Evolutionary conservation across 2,888 invertebrate genomes (phyloP), one percentile per base, ranked within the genome.

Genomic region (Nezara viridula): DNA sequence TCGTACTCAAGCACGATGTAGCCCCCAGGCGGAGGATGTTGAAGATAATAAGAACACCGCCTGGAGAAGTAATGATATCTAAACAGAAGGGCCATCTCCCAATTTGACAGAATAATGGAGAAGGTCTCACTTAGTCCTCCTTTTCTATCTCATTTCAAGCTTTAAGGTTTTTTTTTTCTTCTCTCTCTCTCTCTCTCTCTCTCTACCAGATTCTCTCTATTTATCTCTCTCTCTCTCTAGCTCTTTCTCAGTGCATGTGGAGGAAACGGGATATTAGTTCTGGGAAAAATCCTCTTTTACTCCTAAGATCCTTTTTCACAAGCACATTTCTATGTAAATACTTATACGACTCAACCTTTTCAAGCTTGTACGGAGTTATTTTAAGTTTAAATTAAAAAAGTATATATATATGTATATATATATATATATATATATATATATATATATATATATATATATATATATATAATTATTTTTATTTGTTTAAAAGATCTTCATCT

Each of bases 321-420:
- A n/a, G n/a, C n/a, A 55, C n/a, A 55, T 55, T n/a, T 55, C 55
- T n/a, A 55, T n/a, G 55, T 55, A 55, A 55, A 55, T 55, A 55
- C 55, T n/a, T 55, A 55, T n/a, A n/a, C 55, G 3, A 1, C 1
- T 10, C n/a, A 12, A 55, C 9, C 10, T 52, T 55, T 55, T 12
- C 55, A 55, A 1, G 10, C 55, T n/a, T 10, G 24, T 55, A n/a
- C n/a, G n/a, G n/a, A 24, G n/a, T n/a, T 52, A 52, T 24, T 52
- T 52, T 50, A 19, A 21, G 7, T 21, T 50, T 21, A 5, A 50
- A n/a, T n/a, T n/a, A n/a, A n/a, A n/a, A n/a, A n/a, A n/a, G n/a
- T n/a, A n/a, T n/a, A n/a, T n/a, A n/a, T n/a, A n/a, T n/a, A n/a
- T n/a, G n/a, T n/a, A n/a, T n/a, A n/a, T n/a, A n/a, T n/a, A n/a